Conservation (phyloP, 2,888 invertebrate genomes). For the Cephus rjabovi region DNA sequence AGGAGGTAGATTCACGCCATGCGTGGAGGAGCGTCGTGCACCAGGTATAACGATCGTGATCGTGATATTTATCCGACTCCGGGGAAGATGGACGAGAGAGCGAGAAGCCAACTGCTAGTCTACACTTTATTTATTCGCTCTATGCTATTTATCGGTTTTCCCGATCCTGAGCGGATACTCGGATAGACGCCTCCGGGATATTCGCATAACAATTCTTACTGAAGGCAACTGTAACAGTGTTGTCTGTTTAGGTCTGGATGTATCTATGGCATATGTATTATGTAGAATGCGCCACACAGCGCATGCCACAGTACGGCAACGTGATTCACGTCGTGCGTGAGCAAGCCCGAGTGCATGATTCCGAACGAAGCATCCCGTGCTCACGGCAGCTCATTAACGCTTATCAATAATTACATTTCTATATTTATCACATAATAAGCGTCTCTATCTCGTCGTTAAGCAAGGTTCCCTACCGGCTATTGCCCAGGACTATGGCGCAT, state of each 20-base stretch:
- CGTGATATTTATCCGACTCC: conserved; percentile 22
- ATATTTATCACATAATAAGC: conserved; percentile 61
- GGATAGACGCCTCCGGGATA: not conserved
- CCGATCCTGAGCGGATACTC: not conserved
- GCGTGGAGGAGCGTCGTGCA: conserved; percentile 40
- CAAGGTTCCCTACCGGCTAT: conserved; percentile 30
- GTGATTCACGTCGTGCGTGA: conserved; percentile 51
- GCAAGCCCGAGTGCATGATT: conserved; percentile 55
- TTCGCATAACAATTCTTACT: not conserved
- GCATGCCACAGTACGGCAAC: not conserved
- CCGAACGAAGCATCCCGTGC: conserved; percentile 45
- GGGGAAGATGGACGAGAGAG: not conserved
- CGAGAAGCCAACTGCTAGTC: not conserved
- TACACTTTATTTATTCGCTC: not conserved
- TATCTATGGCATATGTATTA: not conserved
- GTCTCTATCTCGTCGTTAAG: conserved; percentile 58
- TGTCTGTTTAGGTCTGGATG: not conserved
- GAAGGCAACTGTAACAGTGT: not conserved
- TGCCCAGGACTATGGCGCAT: conserved; percentile 28
- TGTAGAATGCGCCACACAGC: not conserved
- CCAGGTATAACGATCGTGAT: conserved; percentile 55
- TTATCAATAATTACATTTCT: conserved; percentile 64
- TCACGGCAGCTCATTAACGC: conserved; percentile 55
- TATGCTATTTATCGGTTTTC: not conserved
- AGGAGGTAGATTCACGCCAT: not conserved